Conservation (phyloP, 2,888 invertebrate genomes). For the Drosophila merina region DNA sequence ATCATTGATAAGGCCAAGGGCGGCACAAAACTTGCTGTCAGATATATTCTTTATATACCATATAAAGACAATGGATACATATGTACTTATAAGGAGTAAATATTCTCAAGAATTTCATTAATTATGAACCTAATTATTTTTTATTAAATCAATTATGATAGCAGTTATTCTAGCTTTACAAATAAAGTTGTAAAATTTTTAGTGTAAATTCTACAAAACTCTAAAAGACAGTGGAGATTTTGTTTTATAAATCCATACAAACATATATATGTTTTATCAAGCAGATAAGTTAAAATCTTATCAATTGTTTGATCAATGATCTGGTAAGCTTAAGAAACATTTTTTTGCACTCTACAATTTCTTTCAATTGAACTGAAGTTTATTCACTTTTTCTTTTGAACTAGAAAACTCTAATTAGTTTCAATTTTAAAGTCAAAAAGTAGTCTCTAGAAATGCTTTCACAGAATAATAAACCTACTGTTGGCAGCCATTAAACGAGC, state of each 20-base stretch:
- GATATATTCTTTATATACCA: conserved; percentile 20
- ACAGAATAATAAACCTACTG: background rate
- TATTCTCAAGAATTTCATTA: too few species aligned
- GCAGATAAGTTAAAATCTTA: conserved; percentile 20
- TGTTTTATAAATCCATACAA: background rate
- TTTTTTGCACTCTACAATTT: background rate
- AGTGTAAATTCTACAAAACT: background rate
- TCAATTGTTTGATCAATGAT: conserved; percentile 32
- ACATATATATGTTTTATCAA: background rate
- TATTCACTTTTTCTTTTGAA: background rate
- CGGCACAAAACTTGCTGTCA: conserved; percentile 37
- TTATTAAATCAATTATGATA: too few species aligned
- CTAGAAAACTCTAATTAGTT: background rate
- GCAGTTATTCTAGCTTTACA: too few species aligned
- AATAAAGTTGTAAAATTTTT: too few species aligned
- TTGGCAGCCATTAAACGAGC: background rate
- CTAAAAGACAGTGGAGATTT: background rate
- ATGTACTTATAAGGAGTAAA: too few species aligned
- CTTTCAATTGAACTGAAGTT: background rate
- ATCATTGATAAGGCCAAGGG: conserved; percentile 79
- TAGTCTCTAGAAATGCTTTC: background rate
- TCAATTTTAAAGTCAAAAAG: background rate
- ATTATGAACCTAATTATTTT: too few species aligned
- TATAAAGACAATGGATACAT: background rate
- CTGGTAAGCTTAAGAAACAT: background rate